Evolutionary conservation across 35 echinoderm and acorn worm genomes (phyloP), one percentile per base, ranked within the genome.

Genomic region (Apostichopus parvimensis): DNA sequence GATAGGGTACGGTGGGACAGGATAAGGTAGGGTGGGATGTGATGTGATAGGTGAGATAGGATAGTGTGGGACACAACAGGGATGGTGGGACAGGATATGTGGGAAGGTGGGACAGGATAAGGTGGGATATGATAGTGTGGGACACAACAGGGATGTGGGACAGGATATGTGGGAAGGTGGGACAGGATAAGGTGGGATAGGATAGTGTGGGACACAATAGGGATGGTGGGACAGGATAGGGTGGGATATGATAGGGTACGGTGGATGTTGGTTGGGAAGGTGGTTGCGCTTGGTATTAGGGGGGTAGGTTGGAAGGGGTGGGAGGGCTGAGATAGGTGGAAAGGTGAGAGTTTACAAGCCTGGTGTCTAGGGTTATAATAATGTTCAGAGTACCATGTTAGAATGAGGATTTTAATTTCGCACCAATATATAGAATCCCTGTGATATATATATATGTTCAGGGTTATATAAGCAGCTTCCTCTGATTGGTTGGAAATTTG

Each of bases 301-400:
- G 34, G 34, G 34, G 34, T 45, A 45, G 34, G 34, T 2, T 13
- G 15, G 6, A 0, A 1, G 21, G 13, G 14, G 5, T 18, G 6
- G 71, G 71, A 24, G 13, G n/a, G 45, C 2, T 82, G 79, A n/a
- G 24, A 11, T 87, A 87, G 60, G 56, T 88, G 85, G 53, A 55
- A 55, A 6, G 54, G 34, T 45, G 34, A 45, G 34, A 45, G 34
- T 45, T 45, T 45, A 45, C 34, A 45, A 3, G 34, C 2, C 3
- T 45, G 34, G 34, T 45, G 34, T 4, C 34, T 45, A 0, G 34
- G 34, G 34, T 45, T 45, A 45, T 45, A 45, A 45, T 45, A 45
- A 45, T 45, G 34, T 45, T 45, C 34, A 45, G 34, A 45, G 34
- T 45, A 45, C 34, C 34, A 45, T 45, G 26, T 28, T 28, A 28